These are phyloP conservation scores for Nymphicus hollandicus DNA, from an alignment of 2,113 vertebrate species.

Conservation along the genomic window DNA sequence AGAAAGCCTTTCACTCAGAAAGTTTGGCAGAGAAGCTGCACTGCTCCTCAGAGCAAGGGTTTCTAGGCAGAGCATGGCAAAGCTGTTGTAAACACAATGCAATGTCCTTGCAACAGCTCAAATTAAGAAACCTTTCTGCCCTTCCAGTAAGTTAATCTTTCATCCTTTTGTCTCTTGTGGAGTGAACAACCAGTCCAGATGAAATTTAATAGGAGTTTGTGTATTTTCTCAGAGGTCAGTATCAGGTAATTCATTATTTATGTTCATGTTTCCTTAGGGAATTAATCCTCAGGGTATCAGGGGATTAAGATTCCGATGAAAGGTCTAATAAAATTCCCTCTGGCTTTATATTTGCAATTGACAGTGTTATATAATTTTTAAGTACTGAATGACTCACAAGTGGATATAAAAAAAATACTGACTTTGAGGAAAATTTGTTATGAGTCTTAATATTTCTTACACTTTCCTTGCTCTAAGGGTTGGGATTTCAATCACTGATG, in stretches of 20 bases:
- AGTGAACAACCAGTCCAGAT: not conserved
- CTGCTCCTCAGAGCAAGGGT: not conserved
- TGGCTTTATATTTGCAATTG: not conserved
- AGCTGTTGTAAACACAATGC: not conserved
- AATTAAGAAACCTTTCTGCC: not conserved
- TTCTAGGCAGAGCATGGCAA: not conserved
- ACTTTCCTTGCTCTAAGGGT: not conserved
- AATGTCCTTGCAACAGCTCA: not conserved
- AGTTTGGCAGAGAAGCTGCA: not conserved
- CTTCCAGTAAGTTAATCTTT: not conserved
- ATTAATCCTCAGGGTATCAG: not conserved
- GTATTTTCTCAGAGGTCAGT: not conserved
- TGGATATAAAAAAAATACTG: conserved; percentile 13
- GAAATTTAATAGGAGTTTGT: not conserved
- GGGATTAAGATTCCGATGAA: not conserved
- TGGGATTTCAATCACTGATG: not conserved
- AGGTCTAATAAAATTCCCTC: not conserved
- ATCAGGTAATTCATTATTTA: not conserved
- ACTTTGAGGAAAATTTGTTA: not conserved
- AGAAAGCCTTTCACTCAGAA: not conserved
- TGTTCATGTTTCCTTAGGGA: not conserved
- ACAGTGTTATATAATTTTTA: conserved; percentile 19
- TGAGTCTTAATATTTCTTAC: not conserved
- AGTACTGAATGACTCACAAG: not conserved
- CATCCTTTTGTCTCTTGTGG: not conserved